Evolutionary conservation across 1,140 invertebrate species (phyloP), one percentile per base, ranked within the genome.

Genomic region (Venustaconcha ellipsiformis): DNA sequence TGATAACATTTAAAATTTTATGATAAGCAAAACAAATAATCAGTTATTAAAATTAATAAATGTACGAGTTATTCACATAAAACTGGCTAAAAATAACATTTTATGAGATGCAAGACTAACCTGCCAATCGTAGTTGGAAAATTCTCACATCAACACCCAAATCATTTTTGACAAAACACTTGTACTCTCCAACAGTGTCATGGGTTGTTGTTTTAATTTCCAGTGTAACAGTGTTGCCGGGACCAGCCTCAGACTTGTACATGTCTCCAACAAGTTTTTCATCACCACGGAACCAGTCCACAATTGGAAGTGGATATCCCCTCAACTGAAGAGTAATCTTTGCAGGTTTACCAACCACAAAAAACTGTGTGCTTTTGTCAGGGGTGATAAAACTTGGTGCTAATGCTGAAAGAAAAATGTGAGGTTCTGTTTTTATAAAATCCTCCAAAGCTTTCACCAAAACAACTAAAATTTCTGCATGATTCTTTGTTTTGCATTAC

Each of bases 101-200:
- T 48, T 48, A 8, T 48, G 6, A 48, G 37, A 48, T 8, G 37
- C 37, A 48, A 48, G 23, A 79, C 80, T 78, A 75, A 89, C 91
- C 91, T 12, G 97, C 96, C 72, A 98, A 93, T 86, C 96, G 93
- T 5, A 99, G 90, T 18, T 93, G 92, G 5, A 99, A 95, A 18
- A 93, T 92, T 85, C 97, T 96, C 18, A 94, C 92, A 8, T 91
- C 91, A 84, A 95, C 94, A 0, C 98, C 98, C 87, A 97, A 95
- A 83, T 97, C 95, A 90, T 99, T 99, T 20, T 92, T 94, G 4
- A 97, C 97, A 2, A 96, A 93, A 37, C 96, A 97, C 89, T 97
- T 97, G 89, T 99, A 99, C 70, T 93, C 92, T 26, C 98, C 98
- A n/a, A 95, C 95, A 90, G 98, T 96, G 26, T 94, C 91, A 74